A percentile compares a stretch with the other conserved stretches of the same genome.
Evolutionary conservation across 2,797 vertebrate species (phyloP).

Genomic region (Bucorvus abyssinicus): DNA sequence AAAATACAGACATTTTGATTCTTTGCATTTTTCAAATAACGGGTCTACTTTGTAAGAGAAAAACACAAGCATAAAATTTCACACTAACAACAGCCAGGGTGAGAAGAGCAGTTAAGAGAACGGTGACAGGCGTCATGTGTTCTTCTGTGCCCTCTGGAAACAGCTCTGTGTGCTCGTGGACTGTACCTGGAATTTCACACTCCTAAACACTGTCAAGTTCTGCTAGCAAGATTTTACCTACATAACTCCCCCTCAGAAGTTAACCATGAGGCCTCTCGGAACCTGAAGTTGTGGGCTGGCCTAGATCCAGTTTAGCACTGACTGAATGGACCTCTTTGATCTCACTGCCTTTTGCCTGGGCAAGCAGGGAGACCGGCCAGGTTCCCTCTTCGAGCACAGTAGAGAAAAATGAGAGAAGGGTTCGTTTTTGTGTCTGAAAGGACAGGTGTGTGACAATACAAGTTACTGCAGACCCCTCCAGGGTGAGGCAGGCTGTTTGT

Average conservation of each 20-base stretch:
- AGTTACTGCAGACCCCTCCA: not conserved
- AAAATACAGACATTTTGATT: not conserved
- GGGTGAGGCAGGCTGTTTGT: not conserved
- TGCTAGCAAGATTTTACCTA: not conserved
- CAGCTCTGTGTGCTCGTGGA: not conserved
- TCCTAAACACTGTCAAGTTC: not conserved
- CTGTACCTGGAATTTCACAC: not conserved
- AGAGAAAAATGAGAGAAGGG: not conserved
- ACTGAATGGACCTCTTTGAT: not conserved
- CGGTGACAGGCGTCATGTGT: not conserved
- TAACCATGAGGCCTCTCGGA: not conserved
- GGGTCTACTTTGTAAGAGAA: not conserved
- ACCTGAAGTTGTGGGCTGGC: not conserved
- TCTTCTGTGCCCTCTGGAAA: not conserved
- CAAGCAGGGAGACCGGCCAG: not conserved
- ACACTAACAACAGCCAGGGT: not conserved
- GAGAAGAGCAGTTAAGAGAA: not conserved
- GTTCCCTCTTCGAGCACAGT: not conserved
- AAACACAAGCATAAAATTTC: not conserved
- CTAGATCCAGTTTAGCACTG: not conserved
- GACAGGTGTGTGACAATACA: not conserved
- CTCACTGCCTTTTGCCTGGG: not conserved
- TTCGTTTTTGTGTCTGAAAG: not conserved
- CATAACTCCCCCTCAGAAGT: rapidly evolving
- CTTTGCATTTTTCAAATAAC: not conserved